Conservation (phyloP, 2,888 invertebrate genomes). For the Autographa pulchrina region DNA sequence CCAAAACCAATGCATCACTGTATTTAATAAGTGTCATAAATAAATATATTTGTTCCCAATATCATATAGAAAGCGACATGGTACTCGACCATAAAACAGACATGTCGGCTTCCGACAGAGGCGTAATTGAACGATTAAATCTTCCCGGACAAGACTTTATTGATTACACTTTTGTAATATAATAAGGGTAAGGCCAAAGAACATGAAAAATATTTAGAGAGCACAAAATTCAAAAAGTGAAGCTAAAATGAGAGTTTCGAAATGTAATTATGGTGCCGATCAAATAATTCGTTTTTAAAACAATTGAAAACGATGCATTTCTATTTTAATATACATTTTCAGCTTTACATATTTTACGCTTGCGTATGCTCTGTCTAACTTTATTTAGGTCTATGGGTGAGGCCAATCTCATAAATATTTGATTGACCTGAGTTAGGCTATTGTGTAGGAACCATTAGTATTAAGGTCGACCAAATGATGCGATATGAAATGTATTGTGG, state of each 20-base stretch:
- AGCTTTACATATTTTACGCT: too few species aligned
- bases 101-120: slow-evolving; percentile 55
- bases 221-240: not conserved
- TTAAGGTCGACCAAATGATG: slow-evolving; percentile 27
- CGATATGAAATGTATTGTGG: not conserved
- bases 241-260: not conserved
- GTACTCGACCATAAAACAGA: slow-evolving; percentile 33
- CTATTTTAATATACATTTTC: too few species aligned
- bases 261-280: too few species aligned
- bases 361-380: not conserved
- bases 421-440: slow-evolving; percentile 46
- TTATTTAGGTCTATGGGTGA: slow-evolving; percentile 42
- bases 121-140: slow-evolving; percentile 70
- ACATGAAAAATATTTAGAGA: not conserved
- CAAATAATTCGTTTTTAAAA: too few species aligned
- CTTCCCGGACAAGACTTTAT: slow-evolving; percentile 62
- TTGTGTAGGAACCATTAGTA: slow-evolving; percentile 34
- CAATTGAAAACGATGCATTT: too few species aligned
- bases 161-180: slow-evolving; percentile 64
- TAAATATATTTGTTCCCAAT: slow-evolving; percentile 1
- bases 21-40: slow-evolving; percentile 1
- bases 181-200: slow-evolving; percentile 60
- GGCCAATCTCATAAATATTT: slow-evolving; percentile 60
- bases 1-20: not conserved
- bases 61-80: not conserved